Base-by-base conservation (phyloP, 1,140 invertebrate species). In the Trichomalopsis sarcophagae region DNA sequence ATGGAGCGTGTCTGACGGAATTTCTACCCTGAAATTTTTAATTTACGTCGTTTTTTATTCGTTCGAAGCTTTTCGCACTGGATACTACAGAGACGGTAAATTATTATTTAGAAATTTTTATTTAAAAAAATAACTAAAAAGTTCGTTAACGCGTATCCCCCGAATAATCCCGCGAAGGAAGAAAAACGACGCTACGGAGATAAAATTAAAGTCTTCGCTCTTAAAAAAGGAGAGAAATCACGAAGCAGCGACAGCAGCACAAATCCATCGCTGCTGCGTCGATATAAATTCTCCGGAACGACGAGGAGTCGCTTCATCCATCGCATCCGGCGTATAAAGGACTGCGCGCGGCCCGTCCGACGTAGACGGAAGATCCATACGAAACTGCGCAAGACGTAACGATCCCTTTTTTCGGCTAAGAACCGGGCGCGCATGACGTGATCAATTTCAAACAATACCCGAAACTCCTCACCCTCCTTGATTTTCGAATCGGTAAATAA, bases 401-500 rank as follows among this genome's bases (percentile, higher is more conserved):
- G 81, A 82, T 82, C 81, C 69, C 66, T 82, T 62, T 62, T 62
- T 62, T 62, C 55, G 17, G 21, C 55, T 81, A 81, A 81, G 79
- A 81, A 81, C 69, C 71, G 40, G 69, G 69, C n/a, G 47, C 69
- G 87, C 87, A 89, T 88, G 88, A 89, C 88, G 87, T 87, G 88
- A 89, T 89, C 88, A 87, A 88, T 88, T 81, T 76, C 82, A 87
- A 89, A 89, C 88, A 89, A 89, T 88, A 69, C 83, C 85, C 69
- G 55, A 71, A n/a, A 69, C 73, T 78, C 75, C 71, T 62, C 75
- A 50, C 40, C 47, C 27, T 69, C 68, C 81, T 33, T 80, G 82
- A 87, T 86, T 87, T 87, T 81, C 84, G 86, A 89, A 88, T 87
- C 82, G 88, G 85, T 87, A 89, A 87, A 89, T 89, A 89, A 89